These are phyloP conservation scores for Clarias platycephalus DNA, from an alignment of 2,797 vertebrate genomes.

Conservation along the genomic window DNA sequence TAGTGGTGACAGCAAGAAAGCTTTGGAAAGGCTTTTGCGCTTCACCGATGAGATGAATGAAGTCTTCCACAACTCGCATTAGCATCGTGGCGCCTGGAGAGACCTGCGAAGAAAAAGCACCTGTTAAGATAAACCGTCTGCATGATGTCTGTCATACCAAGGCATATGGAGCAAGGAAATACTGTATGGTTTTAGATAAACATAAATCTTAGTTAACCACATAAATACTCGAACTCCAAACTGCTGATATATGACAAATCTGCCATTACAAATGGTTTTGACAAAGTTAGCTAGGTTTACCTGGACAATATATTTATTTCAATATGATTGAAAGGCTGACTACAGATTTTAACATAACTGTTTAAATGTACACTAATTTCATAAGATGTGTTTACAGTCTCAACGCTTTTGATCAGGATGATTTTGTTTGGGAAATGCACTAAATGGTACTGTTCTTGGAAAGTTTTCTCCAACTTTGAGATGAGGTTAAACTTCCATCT, in stretches of 20 bases:
- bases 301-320: no score
- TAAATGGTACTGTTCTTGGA: no score
- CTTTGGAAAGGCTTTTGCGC: conserved; percentile 96
- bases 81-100: conserved; percentile 89
- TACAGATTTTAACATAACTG: no score
- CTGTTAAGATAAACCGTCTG: neutral
- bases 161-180: neutral
- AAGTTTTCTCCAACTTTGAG: no score
- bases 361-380: no score
- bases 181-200: neutral
- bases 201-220: neutral
- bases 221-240: neutral
- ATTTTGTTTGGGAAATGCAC: no score
- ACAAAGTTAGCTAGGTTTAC: no score
- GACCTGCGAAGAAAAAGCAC: conserved; percentile 72
- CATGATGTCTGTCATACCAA: neutral
- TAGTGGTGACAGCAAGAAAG: conserved; percentile 93
- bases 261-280: neutral
- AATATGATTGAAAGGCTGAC: no score
- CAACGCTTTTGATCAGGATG: no score
- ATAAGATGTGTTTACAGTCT: no score
- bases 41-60: conserved; percentile 94
- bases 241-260: neutral
- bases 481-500: no score
- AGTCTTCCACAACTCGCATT: conserved; percentile 95